Evolutionary conservation across 2,113 vertebrate species (phyloP), one percentile per base, ranked within the genome.

Genomic region (Craseonycteris thonglongyai): DNA sequence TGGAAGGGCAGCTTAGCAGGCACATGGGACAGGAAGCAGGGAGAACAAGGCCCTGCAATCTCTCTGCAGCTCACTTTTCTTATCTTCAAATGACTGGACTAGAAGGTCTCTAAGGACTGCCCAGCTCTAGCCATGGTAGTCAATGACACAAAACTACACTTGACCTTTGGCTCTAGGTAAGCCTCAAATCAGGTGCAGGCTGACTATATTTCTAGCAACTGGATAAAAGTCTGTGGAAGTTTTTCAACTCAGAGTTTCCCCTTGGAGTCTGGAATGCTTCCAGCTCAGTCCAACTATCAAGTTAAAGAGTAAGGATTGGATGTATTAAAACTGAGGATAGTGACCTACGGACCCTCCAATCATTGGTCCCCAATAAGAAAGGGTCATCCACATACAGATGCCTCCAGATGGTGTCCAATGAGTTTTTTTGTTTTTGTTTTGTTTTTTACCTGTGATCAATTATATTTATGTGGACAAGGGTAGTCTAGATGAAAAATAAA

Each of bases 171-270:
- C 19, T 61, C 28, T 51, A 18, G 38, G 69, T 10, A 86, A 42
- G 69, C 26, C 22, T 33, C 51, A 56, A 45, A 68, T 90, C 69
- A 79, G 42, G 30, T 33, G 1, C 40, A 92, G 28, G 54, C 24
- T 40, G 28, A 69, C 15, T 35, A 4, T 81, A 21, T 65, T 75
- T 78, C 45, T 89, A 15, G 18, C 68, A 91, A 24, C 9, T 54
- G n/a, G n/a, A 79, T 71, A 78, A 42, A 76, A 18, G 28, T 71
- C 61, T 59, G 40, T n/a, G 76, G 19, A 92, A 63, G 22, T 45
- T 76, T 90, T 81, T 66, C n/a, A 47, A 74, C 65, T 49, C 47
- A 81, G 30, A 66, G 6, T 61, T 58, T 91, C 56, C 45, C 94
- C 68, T n/a, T 89, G 18, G 45, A 65, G 8, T 47, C 6, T 86